A percentile compares a stretch with the other conserved stretches of the same genome.
Conservation (phyloP, 2,888 invertebrate species). For the Chironomus riparius region DNA sequence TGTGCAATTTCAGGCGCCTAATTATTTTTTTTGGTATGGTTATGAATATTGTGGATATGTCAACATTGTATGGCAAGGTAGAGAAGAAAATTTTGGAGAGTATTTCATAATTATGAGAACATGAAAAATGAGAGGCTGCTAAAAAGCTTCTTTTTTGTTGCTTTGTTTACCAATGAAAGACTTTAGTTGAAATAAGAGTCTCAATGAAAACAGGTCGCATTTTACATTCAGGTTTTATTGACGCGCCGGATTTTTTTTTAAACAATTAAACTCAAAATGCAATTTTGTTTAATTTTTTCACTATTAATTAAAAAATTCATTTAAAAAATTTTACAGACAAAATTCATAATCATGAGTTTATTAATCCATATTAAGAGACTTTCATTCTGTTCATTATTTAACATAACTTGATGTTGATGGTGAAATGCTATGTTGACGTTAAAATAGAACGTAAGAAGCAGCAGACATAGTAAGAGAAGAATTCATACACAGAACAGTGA, state of each 20-base stretch:
- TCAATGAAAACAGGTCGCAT: neutral
- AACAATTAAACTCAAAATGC: too few relatives aligned
- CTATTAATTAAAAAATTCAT: too few relatives aligned
- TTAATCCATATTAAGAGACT: neutral
- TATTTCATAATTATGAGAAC: too few relatives aligned
- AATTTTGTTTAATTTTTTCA: too few relatives aligned
- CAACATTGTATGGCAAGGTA: neutral
- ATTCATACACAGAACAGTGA: neutral
- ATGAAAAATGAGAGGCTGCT: neutral
- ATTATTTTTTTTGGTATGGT: neutral
- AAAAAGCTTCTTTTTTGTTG: neutral
- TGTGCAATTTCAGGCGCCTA: neutral
- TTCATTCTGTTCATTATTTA: neutral
- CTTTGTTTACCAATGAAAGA: neutral
- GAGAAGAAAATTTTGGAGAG: neutral
- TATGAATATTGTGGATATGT: neutral
- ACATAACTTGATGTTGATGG: neutral
- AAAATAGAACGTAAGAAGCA: too few relatives aligned
- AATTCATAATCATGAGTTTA: neutral
- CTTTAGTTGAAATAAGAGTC: neutral
- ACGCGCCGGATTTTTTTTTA: neutral
- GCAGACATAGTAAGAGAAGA: neutral
- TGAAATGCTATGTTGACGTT: neutral
- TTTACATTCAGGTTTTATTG: neutral
- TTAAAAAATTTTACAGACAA: too few relatives aligned